Evolutionary conservation across 2,797 vertebrate genomes (phyloP).

Genomic region (Acrossocheilus fasciatus): DNA sequence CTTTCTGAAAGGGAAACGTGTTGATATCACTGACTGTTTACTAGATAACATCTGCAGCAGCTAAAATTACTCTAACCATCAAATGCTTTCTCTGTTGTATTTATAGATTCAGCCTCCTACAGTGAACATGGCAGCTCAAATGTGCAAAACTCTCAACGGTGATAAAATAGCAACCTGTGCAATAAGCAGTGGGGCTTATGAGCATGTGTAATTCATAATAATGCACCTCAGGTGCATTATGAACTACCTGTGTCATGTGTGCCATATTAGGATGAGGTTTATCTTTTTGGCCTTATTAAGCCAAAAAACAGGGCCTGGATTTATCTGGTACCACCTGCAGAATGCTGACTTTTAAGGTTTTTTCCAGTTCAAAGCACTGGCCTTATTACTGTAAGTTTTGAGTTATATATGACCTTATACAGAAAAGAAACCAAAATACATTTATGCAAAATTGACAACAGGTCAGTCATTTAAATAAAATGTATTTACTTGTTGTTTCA

Average conservation of each 20-base stretch:
- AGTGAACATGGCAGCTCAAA: slow-evolving; percentile 12
- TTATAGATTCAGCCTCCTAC: slow-evolving; percentile 51
- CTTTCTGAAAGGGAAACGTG: slow-evolving; percentile 29
- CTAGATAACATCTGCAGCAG: slow-evolving; percentile 41
- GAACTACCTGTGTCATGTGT: slow-evolving; percentile 29
- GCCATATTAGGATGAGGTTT: slow-evolving; percentile 31
- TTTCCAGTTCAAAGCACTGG: slow-evolving; percentile 20
- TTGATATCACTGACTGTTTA: slow-evolving; percentile 44
- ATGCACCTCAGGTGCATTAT: slow-evolving; percentile 21
- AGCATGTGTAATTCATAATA: slow-evolving; percentile 40
- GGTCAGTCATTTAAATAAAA: neutral
- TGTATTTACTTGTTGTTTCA: too few species aligned
- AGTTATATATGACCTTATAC: neutral
- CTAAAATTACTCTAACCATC: slow-evolving; percentile 50
- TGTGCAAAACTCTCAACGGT: slow-evolving; percentile 24
- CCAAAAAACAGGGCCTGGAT: slow-evolving; percentile 23
- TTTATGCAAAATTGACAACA: neutral
- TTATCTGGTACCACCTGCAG: slow-evolving; percentile 33
- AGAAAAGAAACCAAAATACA: neutral
- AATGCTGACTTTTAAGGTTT: slow-evolving; percentile 16
- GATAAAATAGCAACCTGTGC: slow-evolving; percentile 12
- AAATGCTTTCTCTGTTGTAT: slow-evolving; percentile 44
- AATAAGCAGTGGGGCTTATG: slow-evolving; percentile 39
- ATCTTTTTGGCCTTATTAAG: slow-evolving; percentile 49
- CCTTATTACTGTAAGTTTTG: neutral